Evolutionary conservation across 2,888 invertebrate species (phyloP).

Genomic region (Himalopsyche tibetana): DNA sequence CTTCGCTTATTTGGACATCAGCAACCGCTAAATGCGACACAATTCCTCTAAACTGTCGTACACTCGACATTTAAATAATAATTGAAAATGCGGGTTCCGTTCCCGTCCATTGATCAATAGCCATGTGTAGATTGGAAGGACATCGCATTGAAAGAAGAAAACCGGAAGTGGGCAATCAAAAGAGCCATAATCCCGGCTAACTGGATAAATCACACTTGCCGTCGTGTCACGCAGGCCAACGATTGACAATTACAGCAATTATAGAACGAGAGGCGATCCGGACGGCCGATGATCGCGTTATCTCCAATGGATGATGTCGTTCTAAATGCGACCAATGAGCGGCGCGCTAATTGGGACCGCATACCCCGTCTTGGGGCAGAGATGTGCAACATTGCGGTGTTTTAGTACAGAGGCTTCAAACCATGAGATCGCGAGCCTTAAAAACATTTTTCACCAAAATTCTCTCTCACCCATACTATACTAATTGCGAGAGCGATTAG

Average conservation of each 20-base stretch:
- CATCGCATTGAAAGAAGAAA: slow-evolving; percentile 35
- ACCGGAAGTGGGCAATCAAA: slow-evolving; percentile 34
- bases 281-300: slow-evolving; percentile 34
- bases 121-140: slow-evolving; percentile 27
- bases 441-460: no score
- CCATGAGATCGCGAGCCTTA: no score
- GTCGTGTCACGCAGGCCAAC: slow-evolving; percentile 22
- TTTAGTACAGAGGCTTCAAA: no score
- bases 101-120: slow-evolving; percentile 21
- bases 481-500: no score
- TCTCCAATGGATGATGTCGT: slow-evolving; percentile 14
- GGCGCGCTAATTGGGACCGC: slow-evolving; percentile 27
- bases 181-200: slow-evolving; percentile 54
- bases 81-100: slow-evolving; percentile 42
- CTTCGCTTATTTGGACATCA: slow-evolving; percentile 4
- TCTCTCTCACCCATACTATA: no score
- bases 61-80: slow-evolving; percentile 42
- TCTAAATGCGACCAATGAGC: slow-evolving; percentile 42
- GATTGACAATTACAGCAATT: slow-evolving; percentile 37
- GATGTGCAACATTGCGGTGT: slow-evolving; percentile 16
- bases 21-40: slow-evolving; percentile 10
- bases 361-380: slow-evolving; percentile 31
- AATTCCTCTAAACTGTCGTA: slow-evolving; percentile 16
- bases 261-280: slow-evolving; percentile 35
- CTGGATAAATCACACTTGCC: slow-evolving; percentile 64